phyloP scores from a whole-genome alignment of 2,888 invertebrate genomes.

The Prosopocoilus inquinatus region DNA sequence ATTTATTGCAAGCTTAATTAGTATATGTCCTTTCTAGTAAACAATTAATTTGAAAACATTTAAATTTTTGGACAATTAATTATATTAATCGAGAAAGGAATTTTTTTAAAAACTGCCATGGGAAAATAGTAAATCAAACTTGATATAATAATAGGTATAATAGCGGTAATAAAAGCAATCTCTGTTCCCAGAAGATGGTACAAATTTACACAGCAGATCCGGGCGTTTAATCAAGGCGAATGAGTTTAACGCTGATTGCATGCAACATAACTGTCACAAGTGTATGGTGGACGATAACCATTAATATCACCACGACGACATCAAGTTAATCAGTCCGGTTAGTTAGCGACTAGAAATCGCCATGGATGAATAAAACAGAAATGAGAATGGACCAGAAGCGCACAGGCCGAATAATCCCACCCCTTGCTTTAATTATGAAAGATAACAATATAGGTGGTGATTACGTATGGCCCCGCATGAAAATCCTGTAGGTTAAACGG shows the following conservation, averaged over 20 bases:
- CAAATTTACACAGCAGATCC: neutral
- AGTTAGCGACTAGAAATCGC: conserved; percentile 3
- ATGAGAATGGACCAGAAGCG: neutral
- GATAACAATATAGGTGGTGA: conserved; percentile 1
- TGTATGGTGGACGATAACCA: conserved; percentile 5
- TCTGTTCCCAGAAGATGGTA: neutral
- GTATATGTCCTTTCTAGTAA: too few relatives aligned
- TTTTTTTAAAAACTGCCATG: too few relatives aligned
- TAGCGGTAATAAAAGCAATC: neutral
- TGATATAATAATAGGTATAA: too few relatives aligned
- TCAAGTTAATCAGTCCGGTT: conserved; percentile 7
- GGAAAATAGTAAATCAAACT: too few relatives aligned
- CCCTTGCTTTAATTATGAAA: conserved; percentile 9
- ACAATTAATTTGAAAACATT: too few relatives aligned
- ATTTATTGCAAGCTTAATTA: too few relatives aligned
- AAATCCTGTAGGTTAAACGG: conserved; percentile 2
- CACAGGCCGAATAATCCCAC: neutral
- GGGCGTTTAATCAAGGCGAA: conserved; percentile 3
- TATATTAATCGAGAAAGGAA: too few relatives aligned
- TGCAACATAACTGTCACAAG: conserved; percentile 4
- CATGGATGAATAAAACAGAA: neutral
- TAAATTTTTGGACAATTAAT: too few relatives aligned
- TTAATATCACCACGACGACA: conserved; percentile 1
- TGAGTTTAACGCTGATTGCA: conserved; percentile 6
- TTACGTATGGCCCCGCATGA: neutral